phyloP scores from a whole-genome alignment of 35 echinoderm and acorn worm species.

The Diadema setosum region DNA sequence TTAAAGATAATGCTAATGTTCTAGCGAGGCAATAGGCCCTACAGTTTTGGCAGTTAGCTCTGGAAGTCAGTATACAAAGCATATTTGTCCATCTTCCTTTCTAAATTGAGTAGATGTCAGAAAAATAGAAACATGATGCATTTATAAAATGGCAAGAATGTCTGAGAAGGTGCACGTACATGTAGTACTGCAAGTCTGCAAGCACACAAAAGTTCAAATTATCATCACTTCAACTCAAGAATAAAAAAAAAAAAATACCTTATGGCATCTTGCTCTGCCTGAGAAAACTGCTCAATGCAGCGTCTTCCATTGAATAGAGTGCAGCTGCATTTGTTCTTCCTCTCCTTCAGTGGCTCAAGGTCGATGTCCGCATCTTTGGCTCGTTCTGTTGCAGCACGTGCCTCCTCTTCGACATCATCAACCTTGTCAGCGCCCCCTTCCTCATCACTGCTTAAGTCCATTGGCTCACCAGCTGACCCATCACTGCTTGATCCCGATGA shows the following conservation, averaged over 20 bases:
- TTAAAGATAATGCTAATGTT: background rate
- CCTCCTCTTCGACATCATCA: background rate
- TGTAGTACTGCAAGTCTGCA: background rate
- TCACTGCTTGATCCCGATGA: too few relatives aligned
- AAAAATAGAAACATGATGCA: background rate
- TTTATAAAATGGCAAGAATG: background rate
- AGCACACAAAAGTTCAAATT: background rate
- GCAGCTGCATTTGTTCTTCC: background rate
- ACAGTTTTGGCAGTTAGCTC: too few relatives aligned
- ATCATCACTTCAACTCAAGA: too few relatives aligned
- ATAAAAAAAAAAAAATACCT: background rate
- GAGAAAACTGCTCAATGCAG: conserved; percentile 1
- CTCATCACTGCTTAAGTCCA: background rate
- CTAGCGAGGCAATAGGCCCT: background rate
- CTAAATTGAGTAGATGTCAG: background rate
- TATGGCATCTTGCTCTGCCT: background rate
- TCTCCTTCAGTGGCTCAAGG: background rate
- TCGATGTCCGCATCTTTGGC: background rate
- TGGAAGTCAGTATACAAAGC: background rate
- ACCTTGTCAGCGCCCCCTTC: background rate
- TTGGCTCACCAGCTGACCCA: too few relatives aligned
- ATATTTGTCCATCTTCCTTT: background rate
- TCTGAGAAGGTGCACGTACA: too few relatives aligned
- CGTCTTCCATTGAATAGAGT: background rate
- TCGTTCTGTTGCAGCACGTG: background rate